Evolutionary conservation across 1,140 invertebrate species (phyloP), one percentile per base, ranked within the genome.

Genomic region (Globodera ellingtonae): DNA sequence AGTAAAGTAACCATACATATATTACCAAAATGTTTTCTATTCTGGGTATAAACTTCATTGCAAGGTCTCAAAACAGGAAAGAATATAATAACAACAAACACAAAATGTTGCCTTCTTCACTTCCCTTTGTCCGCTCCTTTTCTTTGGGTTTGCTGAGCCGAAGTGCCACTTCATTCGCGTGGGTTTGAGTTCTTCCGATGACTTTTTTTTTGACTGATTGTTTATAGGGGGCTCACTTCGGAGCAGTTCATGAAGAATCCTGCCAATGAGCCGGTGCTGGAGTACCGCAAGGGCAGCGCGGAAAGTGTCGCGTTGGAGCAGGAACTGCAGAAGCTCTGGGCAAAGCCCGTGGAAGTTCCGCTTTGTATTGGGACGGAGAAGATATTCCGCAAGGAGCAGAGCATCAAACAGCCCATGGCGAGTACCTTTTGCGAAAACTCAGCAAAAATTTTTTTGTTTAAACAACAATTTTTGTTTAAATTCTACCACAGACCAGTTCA

Each of bases 241-340:
- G 87, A 83, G 35, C 75, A 89, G 66, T 89, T 89, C 59, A 82
- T 89, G 83, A 89, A 90, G 79, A 84, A 87, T 50, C 91, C 91
- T n/a, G 83, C 81, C 47, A 92, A 92, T 89, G 91, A 92, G 79
- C 91, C 91, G 3, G 85, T 92, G 81, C 84, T 90, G 10, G 90
- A 86, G 6, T 99, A 98, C 90, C 91, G 93, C 69, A 93, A 94
- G 80, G 94, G 94, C 10, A 95, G 94, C 71, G 90, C 92, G 67
- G 96, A 99, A 90, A 92, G 95, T 71, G 90, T 91, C 75, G 92
- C 93, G 75, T 89, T 98, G 13, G 92, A 94, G 85, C 91, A 92
- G 73, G 93, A 93, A 69, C 89, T 99, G 5, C 91, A 94, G 81
- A 90, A 92, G 24, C 78, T 84, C 21, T 75, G 71, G 35, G 66